Conservation (phyloP, 2,113 vertebrate species). For the Dinomys branickii region DNA sequence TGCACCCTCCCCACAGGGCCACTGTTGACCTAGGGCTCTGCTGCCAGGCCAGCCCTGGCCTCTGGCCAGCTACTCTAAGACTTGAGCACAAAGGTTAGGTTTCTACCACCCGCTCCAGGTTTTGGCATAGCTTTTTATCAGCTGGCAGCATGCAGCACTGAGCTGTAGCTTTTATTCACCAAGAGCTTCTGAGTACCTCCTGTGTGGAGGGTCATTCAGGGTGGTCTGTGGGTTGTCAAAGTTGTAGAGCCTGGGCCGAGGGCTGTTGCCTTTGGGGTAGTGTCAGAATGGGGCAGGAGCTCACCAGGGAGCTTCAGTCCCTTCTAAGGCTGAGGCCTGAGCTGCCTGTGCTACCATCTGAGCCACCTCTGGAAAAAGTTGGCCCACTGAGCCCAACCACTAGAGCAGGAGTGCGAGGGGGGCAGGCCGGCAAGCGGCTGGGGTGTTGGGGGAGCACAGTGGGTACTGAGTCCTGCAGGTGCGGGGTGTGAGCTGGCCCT, state of each 20-base stretch:
- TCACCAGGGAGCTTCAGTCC: background rate
- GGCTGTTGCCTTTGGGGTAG: background rate
- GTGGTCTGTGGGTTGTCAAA: background rate
- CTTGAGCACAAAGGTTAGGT: background rate
- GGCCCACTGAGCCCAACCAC: background rate
- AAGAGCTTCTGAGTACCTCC: background rate
- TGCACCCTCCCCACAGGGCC: background rate
- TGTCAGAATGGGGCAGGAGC: background rate
- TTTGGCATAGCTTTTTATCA: background rate
- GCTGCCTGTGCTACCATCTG: background rate
- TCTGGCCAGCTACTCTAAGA: background rate
- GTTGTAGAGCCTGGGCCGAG: background rate
- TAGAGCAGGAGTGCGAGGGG: background rate
- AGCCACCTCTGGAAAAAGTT: background rate
- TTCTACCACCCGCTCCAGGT: background rate
- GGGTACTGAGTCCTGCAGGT: background rate
- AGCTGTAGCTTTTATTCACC: rapidly evolving
- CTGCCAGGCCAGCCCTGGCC: background rate
- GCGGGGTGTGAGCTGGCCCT: rapidly evolving
- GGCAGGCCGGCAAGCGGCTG: background rate
- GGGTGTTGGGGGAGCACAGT: background rate
- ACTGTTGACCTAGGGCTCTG: too few relatives aligned
- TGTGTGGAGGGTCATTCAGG: background rate
- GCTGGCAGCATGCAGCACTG: background rate
- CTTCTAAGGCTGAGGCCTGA: background rate